Base-by-base conservation (phyloP, 2,888 invertebrate genomes). In the Griposia aprilina region DNA sequence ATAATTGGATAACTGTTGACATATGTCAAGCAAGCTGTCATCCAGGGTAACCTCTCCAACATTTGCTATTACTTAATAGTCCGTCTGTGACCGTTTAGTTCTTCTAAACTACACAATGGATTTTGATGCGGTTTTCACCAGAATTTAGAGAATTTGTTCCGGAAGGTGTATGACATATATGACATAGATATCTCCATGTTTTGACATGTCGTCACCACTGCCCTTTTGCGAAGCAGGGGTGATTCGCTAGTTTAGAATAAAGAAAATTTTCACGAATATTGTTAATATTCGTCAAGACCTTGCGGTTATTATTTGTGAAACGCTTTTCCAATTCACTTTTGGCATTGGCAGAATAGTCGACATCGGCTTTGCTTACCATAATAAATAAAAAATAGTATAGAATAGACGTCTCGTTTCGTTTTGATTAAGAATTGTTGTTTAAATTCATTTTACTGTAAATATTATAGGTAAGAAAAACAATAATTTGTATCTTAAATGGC, bases 11-110 rank as follows among this genome's bases (percentile, higher is more conserved):
- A 41, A 2, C 45, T 17, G 55, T 55, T 57, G 72, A 48, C 57
- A 71, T 30, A 72, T 57, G 72, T 30, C 55, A 20, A 30, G 23
- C 72, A 30, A n/a, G 72, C 45, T 74, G 30, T 48, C n/a, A 30
- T 4, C 48, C 13, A n/a, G 8, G 15, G 17, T 68, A 45, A 74
- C 48, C 45, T 48, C 4, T 5, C 17, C 1, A 8, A 71, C 30
- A 57, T 30, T 15, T 50, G 17, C 11, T 17, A 50, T 5, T 50
- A 50, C 50, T 17, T 6, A 17, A 6, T 6, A 17, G 50, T 17
- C 15, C 17, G 50, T 17, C 50, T 20, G 23, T 52, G 52, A 52
- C 52, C 8, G 52, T 20, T 52, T 23, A 20, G 8, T 52, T 52
- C 20, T 52, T 20, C 8, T 52, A 52, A 52, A 1, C 6, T 50